These are phyloP conservation scores for Morphnarchus princeps DNA, from an alignment of 2,113 vertebrate genomes.

Conservation along the genomic window DNA sequence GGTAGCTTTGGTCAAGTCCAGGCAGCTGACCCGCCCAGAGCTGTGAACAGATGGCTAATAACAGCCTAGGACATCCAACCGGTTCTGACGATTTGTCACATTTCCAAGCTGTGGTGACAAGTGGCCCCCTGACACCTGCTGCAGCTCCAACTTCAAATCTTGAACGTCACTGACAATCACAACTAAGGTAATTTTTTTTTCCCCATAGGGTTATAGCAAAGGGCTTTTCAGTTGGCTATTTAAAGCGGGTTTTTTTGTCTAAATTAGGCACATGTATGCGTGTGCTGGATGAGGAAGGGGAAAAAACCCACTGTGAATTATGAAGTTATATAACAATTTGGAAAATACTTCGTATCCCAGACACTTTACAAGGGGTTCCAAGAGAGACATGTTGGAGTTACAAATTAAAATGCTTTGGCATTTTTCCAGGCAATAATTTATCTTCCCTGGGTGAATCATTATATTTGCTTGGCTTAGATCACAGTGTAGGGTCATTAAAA, in stretches of 20 bases:
- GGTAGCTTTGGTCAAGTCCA: constrained; percentile 31
- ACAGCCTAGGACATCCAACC: constrained; percentile 33
- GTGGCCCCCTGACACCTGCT: constrained; percentile 46
- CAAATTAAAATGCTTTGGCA: constrained; percentile 39
- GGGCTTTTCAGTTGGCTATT: neutral
- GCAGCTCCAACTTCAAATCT: neutral
- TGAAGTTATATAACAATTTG: constrained; percentile 41
- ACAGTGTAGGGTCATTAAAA: neutral
- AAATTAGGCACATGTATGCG: neutral
- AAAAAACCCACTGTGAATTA: neutral
- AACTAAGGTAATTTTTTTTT: neutral
- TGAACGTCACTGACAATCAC: neutral
- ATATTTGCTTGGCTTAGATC: constrained; percentile 23
- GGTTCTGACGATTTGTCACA: neutral
- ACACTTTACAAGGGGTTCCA: neutral
- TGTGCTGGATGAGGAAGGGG: neutral
- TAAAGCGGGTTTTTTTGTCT: neutral
- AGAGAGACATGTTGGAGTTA: neutral
- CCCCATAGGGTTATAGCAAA: neutral
- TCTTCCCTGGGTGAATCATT: constrained; percentile 19
- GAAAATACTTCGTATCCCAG: neutral
- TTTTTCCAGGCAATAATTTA: constrained; percentile 39
- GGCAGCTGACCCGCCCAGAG: constrained; percentile 36
- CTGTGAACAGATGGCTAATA: constrained; percentile 61
- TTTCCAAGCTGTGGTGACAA: constrained; percentile 58